Evolutionary conservation across 2,113 vertebrate genomes (phyloP).

Genomic region (Toxotes jaculatrix): DNA sequence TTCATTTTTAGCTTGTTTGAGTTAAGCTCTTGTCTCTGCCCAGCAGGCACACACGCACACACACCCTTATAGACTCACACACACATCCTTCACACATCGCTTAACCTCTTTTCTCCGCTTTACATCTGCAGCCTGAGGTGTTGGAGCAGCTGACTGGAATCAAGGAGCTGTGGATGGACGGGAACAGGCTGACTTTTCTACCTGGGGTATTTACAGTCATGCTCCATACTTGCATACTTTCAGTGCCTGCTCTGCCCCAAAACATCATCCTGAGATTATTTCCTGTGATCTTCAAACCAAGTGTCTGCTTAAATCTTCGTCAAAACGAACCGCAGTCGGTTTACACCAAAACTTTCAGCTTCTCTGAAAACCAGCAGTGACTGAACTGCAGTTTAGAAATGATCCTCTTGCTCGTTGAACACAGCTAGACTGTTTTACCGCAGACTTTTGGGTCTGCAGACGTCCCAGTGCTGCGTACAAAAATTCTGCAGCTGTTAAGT

Average conservation of each 20-base stretch:
- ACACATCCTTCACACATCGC: background rate
- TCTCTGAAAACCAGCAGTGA: background rate
- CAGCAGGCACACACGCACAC: background rate
- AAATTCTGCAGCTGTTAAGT: slow-evolving; percentile 12
- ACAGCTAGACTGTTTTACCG: background rate
- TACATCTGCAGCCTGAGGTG: slow-evolving; percentile 92
- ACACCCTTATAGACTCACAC: too few relatives aligned
- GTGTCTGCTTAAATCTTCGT: slow-evolving; percentile 31
- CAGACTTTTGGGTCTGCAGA: slow-evolving; percentile 21
- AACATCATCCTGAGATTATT: slow-evolving; percentile 30
- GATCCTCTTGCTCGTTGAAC: background rate
- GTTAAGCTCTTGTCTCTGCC: background rate
- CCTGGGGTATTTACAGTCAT: slow-evolving; percentile 88
- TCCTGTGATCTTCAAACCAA: background rate
- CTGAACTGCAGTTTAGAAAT: background rate
- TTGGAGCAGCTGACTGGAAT: slow-evolving; percentile 95
- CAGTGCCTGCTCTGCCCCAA: background rate
- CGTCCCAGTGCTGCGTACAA: background rate
- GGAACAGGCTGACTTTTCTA: slow-evolving; percentile 95
- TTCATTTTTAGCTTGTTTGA: slow-evolving; percentile 27
- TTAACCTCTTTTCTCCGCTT: slow-evolving; percentile 32
- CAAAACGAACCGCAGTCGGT: slow-evolving; percentile 29
- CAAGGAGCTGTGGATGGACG: slow-evolving; percentile 99
- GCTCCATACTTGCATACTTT: background rate
- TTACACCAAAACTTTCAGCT: slow-evolving; percentile 28